Conservation (phyloP, 2,113 vertebrate species). For the Phyllostomus discolor region DNA sequence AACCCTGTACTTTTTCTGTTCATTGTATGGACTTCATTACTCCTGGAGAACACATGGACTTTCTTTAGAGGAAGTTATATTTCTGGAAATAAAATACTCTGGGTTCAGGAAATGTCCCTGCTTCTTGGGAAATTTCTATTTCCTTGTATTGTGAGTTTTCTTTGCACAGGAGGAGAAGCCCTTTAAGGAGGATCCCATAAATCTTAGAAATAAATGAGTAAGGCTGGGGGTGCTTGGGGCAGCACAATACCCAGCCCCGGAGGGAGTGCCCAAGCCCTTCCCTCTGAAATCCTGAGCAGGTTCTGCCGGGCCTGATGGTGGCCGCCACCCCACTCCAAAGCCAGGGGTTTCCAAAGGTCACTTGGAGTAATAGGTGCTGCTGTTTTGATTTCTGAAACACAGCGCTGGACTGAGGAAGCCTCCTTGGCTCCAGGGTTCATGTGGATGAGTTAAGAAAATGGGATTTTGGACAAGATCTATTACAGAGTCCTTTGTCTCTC, state of each 20-base stretch:
- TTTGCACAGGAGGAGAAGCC: background rate
- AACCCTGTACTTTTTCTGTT: conserved; percentile 52
- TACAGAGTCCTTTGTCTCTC: conserved; percentile 39
- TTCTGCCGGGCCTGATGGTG: background rate
- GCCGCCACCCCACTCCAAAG: background rate
- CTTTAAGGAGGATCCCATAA: background rate
- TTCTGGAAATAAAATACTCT: conserved; percentile 48
- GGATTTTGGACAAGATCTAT: conserved; percentile 22
- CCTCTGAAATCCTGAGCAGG: background rate
- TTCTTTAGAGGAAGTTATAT: conserved; percentile 28
- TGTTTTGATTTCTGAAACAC: background rate
- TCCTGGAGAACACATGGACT: background rate
- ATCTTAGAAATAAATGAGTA: conserved; percentile 1
- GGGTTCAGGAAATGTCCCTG: conserved; percentile 10
- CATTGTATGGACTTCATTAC: background rate
- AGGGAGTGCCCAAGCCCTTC: background rate
- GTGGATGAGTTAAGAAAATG: background rate
- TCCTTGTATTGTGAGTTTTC: background rate
- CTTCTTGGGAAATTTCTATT: conserved; percentile 4
- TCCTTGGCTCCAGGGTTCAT: background rate
- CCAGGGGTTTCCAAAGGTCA: conserved; percentile 24
- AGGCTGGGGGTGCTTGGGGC: background rate
- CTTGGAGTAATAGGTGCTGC: background rate
- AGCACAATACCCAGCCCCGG: background rate
- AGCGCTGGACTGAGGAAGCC: background rate